Percentiles rank a stretch among this genome's conserved stretches.
Conservation (phyloP, 2,797 vertebrate species). For the Lepus townsendii region DNA sequence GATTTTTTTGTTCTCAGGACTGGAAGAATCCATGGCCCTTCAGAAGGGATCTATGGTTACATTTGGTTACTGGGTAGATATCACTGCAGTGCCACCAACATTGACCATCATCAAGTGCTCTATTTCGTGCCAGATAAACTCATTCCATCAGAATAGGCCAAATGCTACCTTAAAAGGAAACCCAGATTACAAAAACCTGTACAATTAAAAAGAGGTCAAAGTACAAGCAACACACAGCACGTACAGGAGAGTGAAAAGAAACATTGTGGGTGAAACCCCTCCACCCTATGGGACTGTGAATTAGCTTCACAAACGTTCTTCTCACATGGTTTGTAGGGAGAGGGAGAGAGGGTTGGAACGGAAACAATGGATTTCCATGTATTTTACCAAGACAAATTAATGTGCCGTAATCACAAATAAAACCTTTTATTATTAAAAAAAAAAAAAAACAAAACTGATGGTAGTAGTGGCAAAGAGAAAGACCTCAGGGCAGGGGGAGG, state of each 20-base stretch:
- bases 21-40: background rate
- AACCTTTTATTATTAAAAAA: constrained; percentile 20
- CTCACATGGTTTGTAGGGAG: too few relatives aligned
- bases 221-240: background rate
- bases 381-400: constrained; percentile 66
- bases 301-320: constrained; percentile 7
- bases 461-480: background rate
- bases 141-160: constrained; percentile 51
- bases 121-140: constrained; percentile 48
- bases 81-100: background rate
- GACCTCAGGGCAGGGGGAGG: background rate
- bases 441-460: too few relatives aligned
- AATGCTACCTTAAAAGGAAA: constrained; percentile 56
- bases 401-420: constrained; percentile 33
- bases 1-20: constrained; percentile 18
- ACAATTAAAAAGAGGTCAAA: constrained; percentile 69
- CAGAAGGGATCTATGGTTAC: background rate
- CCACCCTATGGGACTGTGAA: constrained; percentile 57
- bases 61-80: background rate
- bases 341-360: constrained; percentile 33
- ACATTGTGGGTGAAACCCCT: constrained; percentile 53
- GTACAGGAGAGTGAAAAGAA: constrained; percentile 38
- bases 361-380: constrained; percentile 71
- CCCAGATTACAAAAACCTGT: constrained; percentile 55
- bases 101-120: background rate